Evolutionary conservation across 2,888 invertebrate species (phyloP).

Genomic region (Salticus scenicus): DNA sequence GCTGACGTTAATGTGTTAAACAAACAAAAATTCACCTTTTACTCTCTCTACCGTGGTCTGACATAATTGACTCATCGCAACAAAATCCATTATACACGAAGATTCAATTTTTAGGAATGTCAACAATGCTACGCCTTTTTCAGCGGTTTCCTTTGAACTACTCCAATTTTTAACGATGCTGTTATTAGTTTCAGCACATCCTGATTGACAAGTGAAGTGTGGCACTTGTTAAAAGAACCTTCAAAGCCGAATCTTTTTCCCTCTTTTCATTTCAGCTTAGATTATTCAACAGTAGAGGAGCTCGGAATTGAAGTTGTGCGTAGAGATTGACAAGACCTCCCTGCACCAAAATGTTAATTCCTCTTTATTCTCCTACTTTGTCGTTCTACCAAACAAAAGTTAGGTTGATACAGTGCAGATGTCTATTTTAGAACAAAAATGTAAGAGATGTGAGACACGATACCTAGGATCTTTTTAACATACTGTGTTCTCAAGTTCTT

Average conservation of each 20-base stretch:
- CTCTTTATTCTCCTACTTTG: not conserved
- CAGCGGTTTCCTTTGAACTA: constrained; percentile 54
- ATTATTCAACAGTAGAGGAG: not conserved
- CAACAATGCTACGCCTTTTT: not conserved
- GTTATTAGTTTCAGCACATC: constrained; percentile 52
- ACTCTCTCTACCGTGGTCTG: too few species aligned
- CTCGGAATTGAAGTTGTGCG: not conserved
- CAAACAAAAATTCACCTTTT: too few species aligned
- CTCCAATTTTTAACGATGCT: constrained; percentile 43
- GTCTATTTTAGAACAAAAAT: not conserved
- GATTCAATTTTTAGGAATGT: not conserved
- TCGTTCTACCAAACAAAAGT: not conserved
- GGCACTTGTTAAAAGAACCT: constrained; percentile 30
- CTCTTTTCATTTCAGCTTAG: not conserved
- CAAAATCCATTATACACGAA: not conserved
- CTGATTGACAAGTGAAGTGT: constrained; percentile 61
- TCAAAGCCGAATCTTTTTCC: not conserved
- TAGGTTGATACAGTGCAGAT: constrained; percentile 35
- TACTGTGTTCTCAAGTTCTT: too few species aligned
- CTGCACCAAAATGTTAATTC: not conserved
- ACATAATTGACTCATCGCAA: not conserved
- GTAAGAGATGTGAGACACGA: too few species aligned
- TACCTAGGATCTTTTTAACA: too few species aligned
- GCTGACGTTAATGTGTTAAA: too few species aligned
- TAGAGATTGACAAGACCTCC: constrained; percentile 2